These are phyloP conservation scores for Rhea pennata DNA, from an alignment of 2,113 vertebrate species.

Conservation along the genomic window DNA sequence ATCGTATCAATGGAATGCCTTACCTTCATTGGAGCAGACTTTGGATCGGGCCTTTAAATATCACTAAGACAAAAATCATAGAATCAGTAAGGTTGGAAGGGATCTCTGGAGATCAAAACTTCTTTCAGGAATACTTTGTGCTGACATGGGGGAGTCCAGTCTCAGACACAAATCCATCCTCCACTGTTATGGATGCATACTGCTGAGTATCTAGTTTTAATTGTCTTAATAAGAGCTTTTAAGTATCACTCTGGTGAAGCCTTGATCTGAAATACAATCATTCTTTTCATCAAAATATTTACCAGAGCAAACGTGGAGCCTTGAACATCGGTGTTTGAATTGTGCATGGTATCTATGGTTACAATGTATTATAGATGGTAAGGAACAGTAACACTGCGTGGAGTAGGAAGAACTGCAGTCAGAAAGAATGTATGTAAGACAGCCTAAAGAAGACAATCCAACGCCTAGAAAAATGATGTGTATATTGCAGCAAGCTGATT, in stretches of 20 bases:
- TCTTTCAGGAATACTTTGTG: not conserved
- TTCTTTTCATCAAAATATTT: constrained; percentile 63
- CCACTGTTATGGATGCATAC: not conserved
- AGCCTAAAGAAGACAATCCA: not conserved
- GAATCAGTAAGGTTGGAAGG: too few species aligned
- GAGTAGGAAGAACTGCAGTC: not conserved
- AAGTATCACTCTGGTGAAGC: constrained; percentile 9
- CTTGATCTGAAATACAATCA: constrained; percentile 5
- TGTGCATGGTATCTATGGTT: constrained; percentile 44
- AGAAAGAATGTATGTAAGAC: not conserved
- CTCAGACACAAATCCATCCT: not conserved
- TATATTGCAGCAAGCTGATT: not conserved
- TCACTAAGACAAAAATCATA: not conserved
- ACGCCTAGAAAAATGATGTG: not conserved
- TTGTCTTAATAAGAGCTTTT: constrained; percentile 25
- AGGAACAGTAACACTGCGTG: not conserved
- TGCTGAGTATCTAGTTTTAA: not conserved
- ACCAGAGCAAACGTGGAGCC: not conserved
- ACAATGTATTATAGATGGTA: not conserved
- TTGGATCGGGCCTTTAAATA: not conserved
- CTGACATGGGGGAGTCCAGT: not conserved
- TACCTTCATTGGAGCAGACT: not conserved
- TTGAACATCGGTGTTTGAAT: constrained; percentile 1
- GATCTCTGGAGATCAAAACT: not conserved
- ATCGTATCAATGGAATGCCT: not conserved